Conservation (phyloP, 2,113 vertebrate genomes). For the Elgaria multicarinata region DNA sequence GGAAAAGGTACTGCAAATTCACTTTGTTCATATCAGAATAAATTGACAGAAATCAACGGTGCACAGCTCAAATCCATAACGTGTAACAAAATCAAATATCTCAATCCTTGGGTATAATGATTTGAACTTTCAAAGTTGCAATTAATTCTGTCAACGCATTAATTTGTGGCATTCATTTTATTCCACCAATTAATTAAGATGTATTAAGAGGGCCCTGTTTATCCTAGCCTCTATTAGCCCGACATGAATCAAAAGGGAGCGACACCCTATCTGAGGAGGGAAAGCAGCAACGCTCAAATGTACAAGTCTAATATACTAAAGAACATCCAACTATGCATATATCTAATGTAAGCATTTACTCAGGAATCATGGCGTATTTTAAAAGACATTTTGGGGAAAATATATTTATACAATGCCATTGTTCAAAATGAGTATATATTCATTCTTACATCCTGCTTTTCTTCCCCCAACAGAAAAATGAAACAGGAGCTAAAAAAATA, state of each 20-base stretch:
- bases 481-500: not conserved
- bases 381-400: not conserved
- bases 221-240: conserved; percentile 51
- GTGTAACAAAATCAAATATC: not conserved
- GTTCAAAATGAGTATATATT: not conserved
- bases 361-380: not conserved
- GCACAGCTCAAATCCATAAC: not conserved
- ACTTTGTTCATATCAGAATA: not conserved
- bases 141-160: conserved; percentile 40
- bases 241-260: not conserved
- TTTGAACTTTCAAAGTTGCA: conserved; percentile 40
- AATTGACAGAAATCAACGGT: conserved; percentile 2
- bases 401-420: not conserved
- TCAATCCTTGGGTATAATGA: not conserved
- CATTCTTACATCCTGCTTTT: not conserved
- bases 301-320: not conserved
- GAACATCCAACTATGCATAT: not conserved
- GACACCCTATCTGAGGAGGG: not conserved
- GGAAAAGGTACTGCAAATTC: not conserved
- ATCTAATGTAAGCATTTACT: not conserved
- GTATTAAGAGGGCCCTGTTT: conserved; percentile 48
- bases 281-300: not conserved
- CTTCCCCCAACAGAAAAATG: not conserved
- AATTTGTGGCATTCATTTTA: conserved; percentile 45
- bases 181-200: conserved; percentile 44